Base-by-base conservation (phyloP, 2,113 vertebrate species). In the Eidolon helvum region DNA sequence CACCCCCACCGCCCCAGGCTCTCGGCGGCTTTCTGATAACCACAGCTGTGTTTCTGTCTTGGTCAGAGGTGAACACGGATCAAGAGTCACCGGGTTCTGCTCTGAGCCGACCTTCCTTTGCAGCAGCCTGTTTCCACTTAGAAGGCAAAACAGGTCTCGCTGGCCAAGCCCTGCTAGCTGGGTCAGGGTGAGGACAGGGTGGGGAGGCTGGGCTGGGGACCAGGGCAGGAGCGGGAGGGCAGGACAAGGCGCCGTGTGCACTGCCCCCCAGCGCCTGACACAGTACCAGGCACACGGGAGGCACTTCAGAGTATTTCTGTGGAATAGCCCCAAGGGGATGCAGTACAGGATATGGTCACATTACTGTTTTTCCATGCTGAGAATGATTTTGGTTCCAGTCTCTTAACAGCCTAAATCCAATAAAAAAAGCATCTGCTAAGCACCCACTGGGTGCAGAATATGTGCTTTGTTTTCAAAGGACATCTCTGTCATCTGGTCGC, bases 81-180 rank as follows among this genome's bases (percentile, higher is more conserved):
- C 63, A 93, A 61, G 95, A 97, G 92, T 61, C 93, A 86, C 61
- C 50, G 74, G 93, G 92, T 86, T 96, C 95, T 40, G 80, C 77
- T 89, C 75, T 33, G 78, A 95, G 90, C 68, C 75, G 82, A 72
- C 40, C 93, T 90, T 90, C 92, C 94, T 97, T 92, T 66, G 63
- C 24, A 75, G 65, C 87, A 90, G 96, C 69, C 96, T 85, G 88
- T 92, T 96, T 96, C 95, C 96, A 98, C 84, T 97, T 59, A 97
- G 43, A 80, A 95, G 95, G 68, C 86, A 85, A 83, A 79, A 92
- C 87, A 95, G 83, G 72, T 93, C 74, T 50, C 53, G 84, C 40
- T 53, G 40, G 82, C 65, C 50, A 35, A 77, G 89, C 11, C 68
- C 57, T 75, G 80, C 43, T 35, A 24, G 59, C 88, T 48, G 30